Base-by-base conservation (phyloP, 2,888 invertebrate species). In the Morpho helenor region DNA sequence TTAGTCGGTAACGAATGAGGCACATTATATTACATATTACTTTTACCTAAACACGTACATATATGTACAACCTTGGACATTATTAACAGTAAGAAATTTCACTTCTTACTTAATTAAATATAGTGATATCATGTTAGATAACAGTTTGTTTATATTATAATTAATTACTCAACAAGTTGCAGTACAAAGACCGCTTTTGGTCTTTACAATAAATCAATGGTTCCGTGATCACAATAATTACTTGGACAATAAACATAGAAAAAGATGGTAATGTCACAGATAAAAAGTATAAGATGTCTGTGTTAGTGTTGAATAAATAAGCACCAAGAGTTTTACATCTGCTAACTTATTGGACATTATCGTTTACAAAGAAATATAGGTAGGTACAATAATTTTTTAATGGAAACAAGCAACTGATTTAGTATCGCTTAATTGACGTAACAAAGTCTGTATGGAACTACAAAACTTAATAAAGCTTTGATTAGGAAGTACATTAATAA, bases 1-100 rank as follows among this genome's bases (percentile, higher is more conserved):
- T 80, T 77, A 75, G 69, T 84, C 86, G 89, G 89, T 90, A 90
- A 90, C 88, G 73, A 76, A 80, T 80, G 88, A 90, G 89, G 89
- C 89, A 89, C 89, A 83, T 82, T 82, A 80, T 83, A 81, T 66
- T 66, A 64, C 59, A 61, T 55, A 59, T 52, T 59, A 45, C 48
- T 45, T 53, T 31, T 54, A 40, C 52, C 52, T 57, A 52, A 54
- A 59, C 55, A 59, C 59, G 59, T 63, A 66, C 61, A 66, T 60
- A 52, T 62, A 60, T 63, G 63, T 66, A 66, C 60, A 65, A 61
- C 56, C 59, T 52, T 63, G 61, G 63, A 63, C 61, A 53, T 53
- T 52, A 46, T 40, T 52, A 56, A 47, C 49, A 31, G 58, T 63
- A 61, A 61, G 57, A 63, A 58, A 60, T 52, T 52, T 56, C 39